Evolutionary conservation across 2,113 vertebrate species (phyloP).

Genomic region (Anseranas semipalmata): DNA sequence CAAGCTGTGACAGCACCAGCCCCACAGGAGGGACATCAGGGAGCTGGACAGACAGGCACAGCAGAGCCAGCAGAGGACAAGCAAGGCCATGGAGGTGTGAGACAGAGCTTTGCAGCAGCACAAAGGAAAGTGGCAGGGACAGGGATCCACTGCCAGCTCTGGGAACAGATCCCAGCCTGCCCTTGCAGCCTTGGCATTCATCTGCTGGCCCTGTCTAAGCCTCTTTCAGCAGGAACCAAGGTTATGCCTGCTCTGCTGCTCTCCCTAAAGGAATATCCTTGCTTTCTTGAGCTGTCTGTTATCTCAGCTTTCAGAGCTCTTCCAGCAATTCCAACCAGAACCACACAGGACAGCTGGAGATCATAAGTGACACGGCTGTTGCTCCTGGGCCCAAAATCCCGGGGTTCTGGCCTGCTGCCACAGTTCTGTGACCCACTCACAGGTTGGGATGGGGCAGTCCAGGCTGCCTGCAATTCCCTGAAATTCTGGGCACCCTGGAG

Average conservation of each 20-base stretch:
- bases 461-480: not conserved
- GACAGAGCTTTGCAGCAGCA: not conserved
- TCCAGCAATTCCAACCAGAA: not conserved
- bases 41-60: not conserved
- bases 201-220: not conserved
- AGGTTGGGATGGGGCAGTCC: not conserved
- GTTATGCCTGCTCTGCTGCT: not conserved
- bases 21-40: not conserved
- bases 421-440: not conserved
- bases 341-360: not conserved
- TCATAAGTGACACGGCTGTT: not conserved
- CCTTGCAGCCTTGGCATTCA: not conserved
- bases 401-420: not conserved
- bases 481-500: not conserved
- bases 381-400: not conserved
- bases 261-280: not conserved
- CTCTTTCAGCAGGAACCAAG: not conserved
- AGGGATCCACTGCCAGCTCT: not conserved
- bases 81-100: not conserved
- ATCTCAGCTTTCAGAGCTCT: not conserved
- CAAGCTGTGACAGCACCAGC: not conserved
- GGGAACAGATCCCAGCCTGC: not conserved
- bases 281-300: not conserved
- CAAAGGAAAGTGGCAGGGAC: not conserved
- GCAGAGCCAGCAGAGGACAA: not conserved